A percentile compares a stretch with the other conserved stretches of the same genome.
Conservation (phyloP, 2,888 invertebrate species). For the Cheilosia urbana region DNA sequence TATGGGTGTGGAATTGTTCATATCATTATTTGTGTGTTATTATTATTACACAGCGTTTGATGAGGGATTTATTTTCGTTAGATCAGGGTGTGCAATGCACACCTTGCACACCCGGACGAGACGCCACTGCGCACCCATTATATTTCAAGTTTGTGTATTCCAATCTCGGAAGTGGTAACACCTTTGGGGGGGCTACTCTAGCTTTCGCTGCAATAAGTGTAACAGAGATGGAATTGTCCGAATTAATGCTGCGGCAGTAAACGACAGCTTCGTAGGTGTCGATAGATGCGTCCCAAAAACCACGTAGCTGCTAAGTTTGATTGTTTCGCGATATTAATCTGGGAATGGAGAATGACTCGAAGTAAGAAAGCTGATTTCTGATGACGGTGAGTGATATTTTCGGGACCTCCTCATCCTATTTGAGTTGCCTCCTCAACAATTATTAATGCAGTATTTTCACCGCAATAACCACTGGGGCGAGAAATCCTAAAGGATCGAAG, state of each 20-base stretch:
- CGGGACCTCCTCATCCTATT: slow-evolving; percentile 25
- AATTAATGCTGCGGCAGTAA: slow-evolving; percentile 6
- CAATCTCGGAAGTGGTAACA: not conserved
- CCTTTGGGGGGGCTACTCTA: too few species aligned
- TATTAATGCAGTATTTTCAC: slow-evolving; percentile 22
- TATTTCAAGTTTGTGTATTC: too few species aligned
- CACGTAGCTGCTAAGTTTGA: slow-evolving; percentile 19
- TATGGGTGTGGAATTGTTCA: too few species aligned
- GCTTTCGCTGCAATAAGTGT: not conserved
- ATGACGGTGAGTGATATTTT: not conserved
- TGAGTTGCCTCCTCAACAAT: slow-evolving; percentile 17
- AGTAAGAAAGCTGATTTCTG: slow-evolving; percentile 1
- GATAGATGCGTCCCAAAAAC: slow-evolving; percentile 45
- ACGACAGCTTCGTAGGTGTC: too few species aligned
- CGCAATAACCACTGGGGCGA: slow-evolving; percentile 1
- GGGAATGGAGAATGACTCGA: slow-evolving; percentile 18
- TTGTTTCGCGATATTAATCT: slow-evolving; percentile 8
- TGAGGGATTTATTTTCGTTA: too few species aligned
- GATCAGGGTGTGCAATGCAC: too few species aligned
- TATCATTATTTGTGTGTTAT: too few species aligned
- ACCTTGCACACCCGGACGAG: too few species aligned
- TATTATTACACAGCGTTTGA: too few species aligned
- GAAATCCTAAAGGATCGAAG: slow-evolving; percentile 30
- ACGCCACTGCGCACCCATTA: too few species aligned
- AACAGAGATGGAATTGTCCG: slow-evolving; percentile 8